Base-by-base conservation (phyloP, 2,888 invertebrate species). In the Drosophila mulleri region DNA sequence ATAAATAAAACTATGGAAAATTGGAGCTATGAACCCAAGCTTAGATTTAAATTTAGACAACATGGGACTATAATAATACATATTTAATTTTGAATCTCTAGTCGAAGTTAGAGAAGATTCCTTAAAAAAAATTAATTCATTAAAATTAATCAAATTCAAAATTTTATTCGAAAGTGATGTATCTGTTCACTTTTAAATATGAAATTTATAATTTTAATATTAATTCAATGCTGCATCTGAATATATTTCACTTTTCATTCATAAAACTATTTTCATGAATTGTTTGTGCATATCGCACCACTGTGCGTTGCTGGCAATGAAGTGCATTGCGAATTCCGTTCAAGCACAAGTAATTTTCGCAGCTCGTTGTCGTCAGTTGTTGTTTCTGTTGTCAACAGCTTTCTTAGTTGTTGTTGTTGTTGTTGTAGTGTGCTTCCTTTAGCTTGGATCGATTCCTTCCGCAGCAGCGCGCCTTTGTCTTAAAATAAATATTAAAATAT, bases 261-360 rank as follows among this genome's bases (percentile, higher is more conserved):
- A 16, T 9, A 9, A 16, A n/a, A n/a, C 18, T 18, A 32, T 18
- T 32, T 32, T 50, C 12, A 50, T 32, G 7, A 18, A 8, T 29
- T 48, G 5, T 1, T 29, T 18, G 1, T 18, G 8, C n/a, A 23
- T 14, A 7, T 18, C 3, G 26, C n/a, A 9, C 50, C 80, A 77
- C 66, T 78, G 77, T 78, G 56, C 61, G 3, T 11, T 18, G 16
- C 41, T 50, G 65, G 41, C 52, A 54, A 41, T 26, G 54, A 82
- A 66, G 67, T 82, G 80, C 64, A 71, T 87, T 91, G 89, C 82
- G 84, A 90, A 91, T 91, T 91, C 90, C 82, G 72, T 74, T 79
- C 88, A 86, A 83, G 91, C 91, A 77, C 79, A 75, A 73, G 75
- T 74, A 89, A 90, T 90, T 90, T 90, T 90, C 76, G 80, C 83